Conservation (phyloP, 2,113 vertebrate species). For the Etia nguti region DNA sequence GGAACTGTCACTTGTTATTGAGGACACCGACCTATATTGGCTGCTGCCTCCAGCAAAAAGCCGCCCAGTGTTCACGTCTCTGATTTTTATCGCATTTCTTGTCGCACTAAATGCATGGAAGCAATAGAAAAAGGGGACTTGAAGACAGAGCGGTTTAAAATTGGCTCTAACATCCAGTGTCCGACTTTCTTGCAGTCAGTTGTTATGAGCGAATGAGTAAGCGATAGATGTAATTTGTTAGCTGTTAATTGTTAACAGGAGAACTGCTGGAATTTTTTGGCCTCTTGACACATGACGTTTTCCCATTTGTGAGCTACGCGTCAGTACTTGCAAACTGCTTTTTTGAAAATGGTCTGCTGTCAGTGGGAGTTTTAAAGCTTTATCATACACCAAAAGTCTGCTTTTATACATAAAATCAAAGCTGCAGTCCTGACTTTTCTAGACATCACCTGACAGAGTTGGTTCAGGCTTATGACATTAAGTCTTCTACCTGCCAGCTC, state of each 20-base stretch:
- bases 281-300: background rate
- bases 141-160: background rate
- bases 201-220: background rate
- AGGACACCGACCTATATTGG: conserved; percentile 39
- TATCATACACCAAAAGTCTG: background rate
- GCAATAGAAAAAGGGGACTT: background rate
- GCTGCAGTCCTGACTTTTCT: background rate
- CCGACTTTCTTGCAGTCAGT: background rate
- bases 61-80: background rate
- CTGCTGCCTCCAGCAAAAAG: conserved; percentile 16
- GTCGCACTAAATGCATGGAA: background rate
- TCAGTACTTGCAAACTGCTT: background rate
- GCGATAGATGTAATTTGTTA: background rate
- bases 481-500: background rate
- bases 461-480: background rate
- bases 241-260: background rate
- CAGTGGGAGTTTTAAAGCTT: background rate
- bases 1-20: conserved; percentile 54
- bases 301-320: background rate
- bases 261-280: background rate
- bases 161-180: background rate
- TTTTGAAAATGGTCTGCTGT: background rate
- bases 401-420: background rate
- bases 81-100: background rate
- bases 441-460: background rate